These are phyloP conservation scores for Solenopsis invicta DNA, from an alignment of 1,140 invertebrate genomes.

Conservation along the genomic window DNA sequence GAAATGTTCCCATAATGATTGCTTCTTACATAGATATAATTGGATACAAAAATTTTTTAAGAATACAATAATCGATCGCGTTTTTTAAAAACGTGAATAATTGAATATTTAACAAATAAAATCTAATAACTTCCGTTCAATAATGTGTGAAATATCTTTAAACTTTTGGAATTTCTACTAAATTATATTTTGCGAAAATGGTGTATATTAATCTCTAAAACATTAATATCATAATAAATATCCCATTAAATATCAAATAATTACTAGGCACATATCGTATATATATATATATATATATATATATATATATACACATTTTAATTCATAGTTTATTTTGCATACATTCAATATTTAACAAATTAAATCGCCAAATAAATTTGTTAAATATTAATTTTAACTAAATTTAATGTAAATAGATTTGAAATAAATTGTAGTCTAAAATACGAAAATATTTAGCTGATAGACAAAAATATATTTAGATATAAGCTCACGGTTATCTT, in stretches of 20 bases:
- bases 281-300: too few species aligned
- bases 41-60: neutral
- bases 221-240: conserved; percentile 4
- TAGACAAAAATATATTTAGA: neutral
- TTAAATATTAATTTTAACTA: neutral
- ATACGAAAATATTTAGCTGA: neutral
- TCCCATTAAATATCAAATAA: neutral
- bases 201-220: neutral
- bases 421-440: neutral
- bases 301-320: too few species aligned
- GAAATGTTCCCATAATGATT: conserved; percentile 10
- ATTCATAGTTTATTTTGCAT: neutral
- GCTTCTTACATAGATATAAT: neutral
- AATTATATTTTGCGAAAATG: conserved; percentile 1
- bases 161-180: neutral
- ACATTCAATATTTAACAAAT: neutral
- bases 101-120: neutral
- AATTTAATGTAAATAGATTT: neutral
- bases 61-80: neutral
- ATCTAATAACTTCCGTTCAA: neutral
- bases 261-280: too few species aligned
- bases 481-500: neutral
- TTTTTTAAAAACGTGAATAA: neutral
- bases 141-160: neutral
- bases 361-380: neutral